phyloP scores from a whole-genome alignment of 1,140 invertebrate species.

The Stegodyphus mimosarum region DNA sequence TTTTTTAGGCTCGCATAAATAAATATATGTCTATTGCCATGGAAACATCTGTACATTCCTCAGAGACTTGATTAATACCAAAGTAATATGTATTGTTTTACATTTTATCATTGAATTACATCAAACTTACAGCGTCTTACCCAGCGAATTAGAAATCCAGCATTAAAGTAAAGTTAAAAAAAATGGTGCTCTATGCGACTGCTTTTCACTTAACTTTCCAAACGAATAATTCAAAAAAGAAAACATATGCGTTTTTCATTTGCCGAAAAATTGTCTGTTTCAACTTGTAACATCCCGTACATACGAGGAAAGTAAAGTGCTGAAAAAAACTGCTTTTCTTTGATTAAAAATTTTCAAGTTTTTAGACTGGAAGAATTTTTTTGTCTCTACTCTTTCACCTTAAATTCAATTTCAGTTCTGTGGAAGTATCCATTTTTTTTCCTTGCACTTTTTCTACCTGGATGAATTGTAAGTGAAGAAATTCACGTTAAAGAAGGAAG shows the following conservation, averaged over 20 bases:
- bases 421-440: background rate
- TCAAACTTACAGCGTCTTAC: too few species aligned
- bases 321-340: conserved; percentile 10
- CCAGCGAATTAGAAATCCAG: too few species aligned
- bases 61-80: too few species aligned
- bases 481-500: background rate
- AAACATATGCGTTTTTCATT: conserved; percentile 21
- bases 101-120: too few species aligned
- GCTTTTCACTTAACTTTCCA: conserved; percentile 33
- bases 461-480: background rate
- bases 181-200: background rate
- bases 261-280: conserved; percentile 7
- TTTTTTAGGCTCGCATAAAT: too few species aligned
- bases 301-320: too few species aligned
- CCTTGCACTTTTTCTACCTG: conserved; percentile 6
- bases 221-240: conserved; percentile 35
- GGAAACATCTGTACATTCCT: too few species aligned
- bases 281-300: background rate
- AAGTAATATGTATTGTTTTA: too few species aligned
- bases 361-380: conserved; percentile 9
- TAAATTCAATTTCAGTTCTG: conserved; percentile 20
- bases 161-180: too few species aligned
- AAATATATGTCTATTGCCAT: too few species aligned
- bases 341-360: conserved; percentile 34
- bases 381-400: conserved; percentile 9